Conservation (phyloP, 2,888 invertebrate genomes). For the Drosophila ezoana region DNA sequence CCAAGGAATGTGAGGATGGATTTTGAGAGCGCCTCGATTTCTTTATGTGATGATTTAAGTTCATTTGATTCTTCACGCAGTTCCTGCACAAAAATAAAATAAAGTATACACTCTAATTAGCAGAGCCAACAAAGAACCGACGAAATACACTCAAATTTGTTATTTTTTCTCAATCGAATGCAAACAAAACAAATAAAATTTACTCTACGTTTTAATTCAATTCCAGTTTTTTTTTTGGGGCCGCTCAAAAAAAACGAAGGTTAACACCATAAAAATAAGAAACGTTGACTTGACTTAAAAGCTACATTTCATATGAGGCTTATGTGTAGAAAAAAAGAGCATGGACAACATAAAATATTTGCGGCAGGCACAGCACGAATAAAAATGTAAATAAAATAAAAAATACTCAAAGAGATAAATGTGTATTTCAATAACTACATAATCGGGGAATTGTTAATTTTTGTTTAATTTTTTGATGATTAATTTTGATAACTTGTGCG, state of each 20-base stretch:
- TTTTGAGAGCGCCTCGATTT: conserved; percentile 89
- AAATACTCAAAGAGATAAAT: background rate
- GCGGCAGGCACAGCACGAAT: conserved; percentile 19
- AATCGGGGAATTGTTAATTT: conserved; percentile 12
- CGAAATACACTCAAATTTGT: background rate
- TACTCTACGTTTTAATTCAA: conserved; percentile 38
- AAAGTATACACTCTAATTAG: conserved; percentile 25
- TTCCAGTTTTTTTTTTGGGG: conserved; percentile 69
- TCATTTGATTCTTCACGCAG: conserved; percentile 90
- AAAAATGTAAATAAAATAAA: conserved; percentile 14
- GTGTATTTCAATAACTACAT: background rate
- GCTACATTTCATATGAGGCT: conserved; percentile 12
- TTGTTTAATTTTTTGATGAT: no score
- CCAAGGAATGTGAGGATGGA: conserved; percentile 90
- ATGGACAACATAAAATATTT: conserved; percentile 43
- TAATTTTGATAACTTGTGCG: background rate
- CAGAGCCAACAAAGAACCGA: conserved; percentile 5
- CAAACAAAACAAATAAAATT: conserved; percentile 27
- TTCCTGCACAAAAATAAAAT: conserved; percentile 86
- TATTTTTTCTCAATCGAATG: conserved; percentile 17
- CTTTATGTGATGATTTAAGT: conserved; percentile 89
- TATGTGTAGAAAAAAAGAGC: conserved; percentile 16
- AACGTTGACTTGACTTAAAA: conserved; percentile 40
- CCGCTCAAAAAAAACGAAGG: conserved; percentile 49
- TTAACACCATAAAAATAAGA: conserved; percentile 47